Base-by-base conservation (phyloP, 2,888 invertebrate species). In the Halictus quadricinctus region DNA sequence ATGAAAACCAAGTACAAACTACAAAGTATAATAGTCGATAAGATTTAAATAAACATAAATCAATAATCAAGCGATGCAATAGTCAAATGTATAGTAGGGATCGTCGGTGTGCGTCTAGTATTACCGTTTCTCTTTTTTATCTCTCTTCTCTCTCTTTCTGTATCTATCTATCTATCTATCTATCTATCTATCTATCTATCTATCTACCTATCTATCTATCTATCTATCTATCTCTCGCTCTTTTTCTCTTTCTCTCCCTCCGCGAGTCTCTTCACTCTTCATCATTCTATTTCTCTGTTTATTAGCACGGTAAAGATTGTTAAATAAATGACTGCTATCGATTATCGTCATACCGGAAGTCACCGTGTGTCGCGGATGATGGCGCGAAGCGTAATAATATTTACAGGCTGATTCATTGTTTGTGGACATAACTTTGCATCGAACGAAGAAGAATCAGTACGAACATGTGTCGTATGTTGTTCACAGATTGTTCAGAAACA, bases 1-100 rank as follows among this genome's bases (percentile, higher is more conserved):
- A 93, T 92, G 93, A 91, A 93, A 94, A 92, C 90, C 94, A 94
- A 94, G 94, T 94, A 94, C 94, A 94, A 94, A 94, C 92, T 94
- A 94, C 94, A 94, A 93, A 92, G 91, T 94, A 94, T 93, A 94
- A 94, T 94, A 94, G 93, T 94, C 91, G 89, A 91, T 94, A 94
- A 94, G 93, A 84, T 88, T 89, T 86, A 87, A 90, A 88, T 86
- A 90, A 70, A 88, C 87, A 90, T 93, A 91, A 92, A 91, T 92
- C 92, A 92, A 91, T 92, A 92, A 92, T 91, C 89, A 93, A 91
- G 90, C 88, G 92, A 92, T 93, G 93, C 94, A 94, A 94, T 94
- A 94, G 93, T 92, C 80, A 90, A 88, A 90, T 84, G 90, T 90
- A 87, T 88, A 89, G 88, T 88, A 90, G 88, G 88, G 85, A 87